Evolutionary conservation across 2,113 vertebrate genomes (phyloP), one percentile per base, ranked within the genome.

Genomic region (Hucho hucho): DNA sequence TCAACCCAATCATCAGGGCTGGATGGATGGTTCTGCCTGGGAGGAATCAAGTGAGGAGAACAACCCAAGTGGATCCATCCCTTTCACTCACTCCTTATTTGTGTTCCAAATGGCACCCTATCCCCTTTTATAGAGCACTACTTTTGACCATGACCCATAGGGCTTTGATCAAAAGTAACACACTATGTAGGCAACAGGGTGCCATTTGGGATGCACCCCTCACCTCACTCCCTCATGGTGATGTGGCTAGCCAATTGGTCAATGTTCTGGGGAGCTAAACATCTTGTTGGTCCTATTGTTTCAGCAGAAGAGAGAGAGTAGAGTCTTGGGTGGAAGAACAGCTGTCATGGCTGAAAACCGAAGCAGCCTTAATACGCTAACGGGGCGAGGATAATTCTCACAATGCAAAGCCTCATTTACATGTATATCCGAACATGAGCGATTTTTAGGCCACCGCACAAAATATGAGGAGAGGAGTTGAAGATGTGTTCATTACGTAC

Each of bases 311-410:
- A 79, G 72, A 66, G 72, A 72, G 47, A 4, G 47, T 16, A 74
- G 79, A 79, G 73, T 76, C 77, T 75, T 71, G 73, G 69, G 66
- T 84, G 67, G 71, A 69, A 73, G 78, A 83, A 76, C 85, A 85
- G 79, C 83, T 89, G 84, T 80, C 75, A 72, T 56, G 71, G 63
- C 73, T 85, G 81, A 84, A 87, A 83, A 86, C 66, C 79, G 80
- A 80, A 69, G 46, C 69, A 43, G 16, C 18, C 69, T 72, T 70
- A 76, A 67, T 78, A 46, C 69, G 16, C 64, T 74, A 72, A 81
- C 64, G 70, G 25, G 76, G 68, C 49, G 6, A 59, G 59, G 69
- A 68, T 81, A 78, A 85, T 80, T 78, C 82, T 79, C 69, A 74
- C 69, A 72, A 16, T 66, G 77, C 56, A 81, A 65, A 53, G 64